Base-by-base conservation (phyloP, 2,888 invertebrate species). In the Notodonta ziczac region DNA sequence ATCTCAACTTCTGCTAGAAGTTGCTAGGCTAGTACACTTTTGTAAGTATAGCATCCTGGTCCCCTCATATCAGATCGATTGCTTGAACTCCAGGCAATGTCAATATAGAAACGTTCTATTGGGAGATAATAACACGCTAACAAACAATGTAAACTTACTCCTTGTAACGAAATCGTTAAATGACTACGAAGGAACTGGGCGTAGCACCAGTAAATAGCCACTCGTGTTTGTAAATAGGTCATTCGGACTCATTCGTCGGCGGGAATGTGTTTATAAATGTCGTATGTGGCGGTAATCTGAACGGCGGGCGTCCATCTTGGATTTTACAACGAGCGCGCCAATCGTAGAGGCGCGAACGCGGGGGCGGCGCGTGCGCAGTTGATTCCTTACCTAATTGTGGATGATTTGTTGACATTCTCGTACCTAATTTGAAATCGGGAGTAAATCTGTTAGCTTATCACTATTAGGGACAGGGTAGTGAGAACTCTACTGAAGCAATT, bases 231-330 rank as follows among this genome's bases (percentile, higher is more conserved):
- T 63, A 81, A 82, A 86, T 89, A 81, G 88, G 88, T 87, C 87
- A 84, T n/a, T n/a, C 39, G 14, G n/a, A 14, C 54, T 54, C 39
- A 54, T 72, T 74, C 73, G 70, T 69, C 74, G 70, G 57, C 71
- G 69, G 77, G 72, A 73, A 58, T 74, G 44, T 66, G 74, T 76
- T 73, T 72, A 75, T 68, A 58, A 69, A 66, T 63, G 60, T 66
- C 62, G 61, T 68, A 72, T 69, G 65, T 74, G 79, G 81, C 74
- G 64, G 89, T 87, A 90, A 90, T 80, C 67, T 62, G 87, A 89
- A 83, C 77, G 69, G 78, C 74, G 80, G 86, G 86, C 90, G 83
- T 81, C 90, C 90, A 91, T 90, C 78, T 90, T 90, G 86, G 81
- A 82, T 81, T 84, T 85, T 77, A 82, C 69, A 74, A 76, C 73